Evolutionary conservation across 2,888 invertebrate species (phyloP), one percentile per base, ranked within the genome.

Genomic region (Apomyelois bistriatella): DNA sequence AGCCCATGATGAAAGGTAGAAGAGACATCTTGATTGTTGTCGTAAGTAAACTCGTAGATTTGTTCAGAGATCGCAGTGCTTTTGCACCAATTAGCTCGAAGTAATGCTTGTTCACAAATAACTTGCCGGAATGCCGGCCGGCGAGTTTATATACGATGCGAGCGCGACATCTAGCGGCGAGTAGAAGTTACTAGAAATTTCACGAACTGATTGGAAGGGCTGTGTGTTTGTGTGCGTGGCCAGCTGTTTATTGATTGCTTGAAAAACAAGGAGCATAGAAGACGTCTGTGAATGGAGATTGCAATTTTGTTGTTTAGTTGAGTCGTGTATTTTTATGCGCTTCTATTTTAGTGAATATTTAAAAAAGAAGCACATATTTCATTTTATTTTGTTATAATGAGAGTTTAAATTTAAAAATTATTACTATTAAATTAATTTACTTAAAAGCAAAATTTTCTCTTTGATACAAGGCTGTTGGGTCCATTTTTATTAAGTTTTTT

Each of bases 1-100:
- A 56, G 57, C 78, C 78, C 30, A 72, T 49, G 1, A 77, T 13
- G 50, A 70, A 70, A 13, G 79, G 80, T 60, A 76, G 58, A 9
- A 80, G 57, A 65, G 77, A 74, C 79, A 77, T 79, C 48, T 38
- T 63, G 48, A 15, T 32, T 35, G 12, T 43, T 28, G 32, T 46
- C 12, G 32, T 10, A 15, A 16, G 15, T 41, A 15, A 37, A 30
- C 6, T 41, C 17, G 30, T 42, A 38, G 17, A 35, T 22, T 3
- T n/a, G 6, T 35, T 48, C 48, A 43, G 22, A 46, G 13, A 36
- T 54, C 51, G 53, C 54, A 56, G 53, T 52, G 53, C 48, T 35
- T 38, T 52, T 35, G 52, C 55, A 60, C 58, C 22, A 53, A 54
- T 57, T 48, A 51, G 52, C 58, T 56, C 58, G 48, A 58, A 48